Evolutionary conservation across 2,113 vertebrate species (phyloP).

Genomic region (Corythornis cristatus): DNA sequence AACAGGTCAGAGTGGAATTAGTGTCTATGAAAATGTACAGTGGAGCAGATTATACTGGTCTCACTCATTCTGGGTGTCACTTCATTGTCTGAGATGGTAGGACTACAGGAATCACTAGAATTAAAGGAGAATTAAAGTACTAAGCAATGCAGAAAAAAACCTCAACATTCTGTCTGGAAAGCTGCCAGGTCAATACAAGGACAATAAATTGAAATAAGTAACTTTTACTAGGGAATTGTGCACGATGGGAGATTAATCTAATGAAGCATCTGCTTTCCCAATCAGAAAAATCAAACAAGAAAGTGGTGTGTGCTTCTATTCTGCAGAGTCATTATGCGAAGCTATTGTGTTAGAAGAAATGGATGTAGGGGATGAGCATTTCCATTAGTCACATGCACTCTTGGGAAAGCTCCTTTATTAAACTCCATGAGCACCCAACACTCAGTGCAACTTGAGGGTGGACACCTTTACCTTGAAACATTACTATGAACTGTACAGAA

Average conservation of each 20-base stretch:
- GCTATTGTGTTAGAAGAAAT: background rate
- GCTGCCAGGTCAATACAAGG: background rate
- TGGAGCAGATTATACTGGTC: background rate
- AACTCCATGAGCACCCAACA: background rate
- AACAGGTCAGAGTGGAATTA: background rate
- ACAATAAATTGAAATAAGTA: background rate
- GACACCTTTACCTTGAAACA: background rate
- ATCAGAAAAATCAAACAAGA: background rate
- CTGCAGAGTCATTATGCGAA: background rate
- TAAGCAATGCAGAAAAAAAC: background rate
- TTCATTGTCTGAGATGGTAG: background rate
- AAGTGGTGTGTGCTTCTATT: background rate
- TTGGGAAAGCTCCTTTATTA: background rate
- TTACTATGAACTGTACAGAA: background rate
- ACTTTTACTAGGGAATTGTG: background rate
- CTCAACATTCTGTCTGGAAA: background rate
- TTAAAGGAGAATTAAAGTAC: background rate
- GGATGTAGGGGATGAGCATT: background rate
- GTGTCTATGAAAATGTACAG: background rate
- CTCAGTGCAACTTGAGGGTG: background rate
- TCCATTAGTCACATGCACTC: background rate
- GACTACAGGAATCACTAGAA: background rate
- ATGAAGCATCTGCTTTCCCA: background rate
- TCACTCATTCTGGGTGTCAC: background rate
- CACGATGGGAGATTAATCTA: background rate